Conservation (phyloP, 2,797 vertebrate species). For the Enteromius treurensis region DNA sequence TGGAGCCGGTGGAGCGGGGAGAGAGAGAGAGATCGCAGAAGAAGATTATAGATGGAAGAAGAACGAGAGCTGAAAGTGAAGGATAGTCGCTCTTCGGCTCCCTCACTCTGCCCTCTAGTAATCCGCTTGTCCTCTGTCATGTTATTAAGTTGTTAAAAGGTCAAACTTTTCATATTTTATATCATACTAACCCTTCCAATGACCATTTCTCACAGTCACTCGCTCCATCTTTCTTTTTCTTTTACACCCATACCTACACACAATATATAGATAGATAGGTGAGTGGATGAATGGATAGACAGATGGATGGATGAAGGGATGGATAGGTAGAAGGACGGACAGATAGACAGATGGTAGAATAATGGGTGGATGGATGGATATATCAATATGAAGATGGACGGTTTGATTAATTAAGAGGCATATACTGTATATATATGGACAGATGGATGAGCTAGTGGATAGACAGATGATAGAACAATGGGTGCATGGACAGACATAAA, state of each 20-base stretch:
- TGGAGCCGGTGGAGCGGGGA: slow-evolving; percentile 47
- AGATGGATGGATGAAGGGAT: not conserved
- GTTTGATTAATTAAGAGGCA: too few relatives aligned
- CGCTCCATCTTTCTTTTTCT: not conserved
- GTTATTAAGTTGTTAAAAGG: slow-evolving; percentile 47
- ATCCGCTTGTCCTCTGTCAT: slow-evolving; percentile 42
- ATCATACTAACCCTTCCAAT: not conserved
- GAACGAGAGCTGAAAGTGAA: slow-evolving; percentile 50
- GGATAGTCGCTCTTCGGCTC: slow-evolving; percentile 45
- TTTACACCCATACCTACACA: not conserved
- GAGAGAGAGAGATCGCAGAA: slow-evolving; percentile 30
- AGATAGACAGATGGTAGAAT: not conserved
- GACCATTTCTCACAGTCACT: not conserved
- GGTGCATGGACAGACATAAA: not conserved
- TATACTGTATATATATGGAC: not conserved
- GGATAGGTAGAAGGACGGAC: not conserved
- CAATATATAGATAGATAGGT: not conserved
- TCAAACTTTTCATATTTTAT: slow-evolving; percentile 42
- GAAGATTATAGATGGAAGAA: slow-evolving; percentile 57
- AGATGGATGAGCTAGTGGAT: not conserved
- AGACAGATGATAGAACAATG: not conserved
- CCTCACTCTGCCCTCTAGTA: slow-evolving; percentile 19
- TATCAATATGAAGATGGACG: not conserved
- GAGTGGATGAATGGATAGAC: not conserved
- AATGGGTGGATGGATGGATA: not conserved